Evolutionary conservation across 2,888 invertebrate species (phyloP), one percentile per base, ranked within the genome.

Genomic region (Andrena fulva): DNA sequence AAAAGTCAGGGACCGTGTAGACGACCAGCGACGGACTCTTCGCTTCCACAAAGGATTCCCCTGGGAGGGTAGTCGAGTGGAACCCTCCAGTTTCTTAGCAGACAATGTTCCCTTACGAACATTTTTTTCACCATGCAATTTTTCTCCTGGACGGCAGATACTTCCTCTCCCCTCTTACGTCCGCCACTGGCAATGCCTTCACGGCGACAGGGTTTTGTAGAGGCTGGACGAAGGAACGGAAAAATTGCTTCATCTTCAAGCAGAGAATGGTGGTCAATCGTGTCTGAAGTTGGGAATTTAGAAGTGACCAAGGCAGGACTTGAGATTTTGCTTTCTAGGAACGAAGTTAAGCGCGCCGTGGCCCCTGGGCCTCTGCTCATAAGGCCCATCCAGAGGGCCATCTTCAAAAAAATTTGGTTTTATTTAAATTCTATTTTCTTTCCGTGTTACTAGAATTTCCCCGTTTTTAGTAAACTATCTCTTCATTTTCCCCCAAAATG

Each of bases 11-110:
- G 62, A 77, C 56, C 77, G 77, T 60, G 75, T 54, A 78, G 84
- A 71, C 73, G 70, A 62, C 54, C 64, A 48, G 42, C 27, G 42
- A 69, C 66, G 59, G 83, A 60, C 79, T 62, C 66, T 67, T 77
- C 72, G 75, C 73, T 82, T 62, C 73, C 87, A 73, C 82, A 80
- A 87, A 85, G 79, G 82, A 77, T 67, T 86, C 80, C 68, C 56
- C 70, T 76, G 54, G 54, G 63, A 77, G 79, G 71, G 67, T 79
- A 74, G 85, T 77, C 85, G 67, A 84, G 72, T 84, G 84, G 79
- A 87, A 87, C 74, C 83, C 63, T 77, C 78, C 59, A 35, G 24
- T 76, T 77, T 50, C 74, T 62, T 29, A 56, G n/a, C 62, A 71
- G 74, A 87, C 82, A 80, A 82, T 71, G 79, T 79, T 77, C 76